Base-by-base conservation (phyloP, 2,888 invertebrate genomes). In the Scaptodrosophila latifasciaeformis region DNA sequence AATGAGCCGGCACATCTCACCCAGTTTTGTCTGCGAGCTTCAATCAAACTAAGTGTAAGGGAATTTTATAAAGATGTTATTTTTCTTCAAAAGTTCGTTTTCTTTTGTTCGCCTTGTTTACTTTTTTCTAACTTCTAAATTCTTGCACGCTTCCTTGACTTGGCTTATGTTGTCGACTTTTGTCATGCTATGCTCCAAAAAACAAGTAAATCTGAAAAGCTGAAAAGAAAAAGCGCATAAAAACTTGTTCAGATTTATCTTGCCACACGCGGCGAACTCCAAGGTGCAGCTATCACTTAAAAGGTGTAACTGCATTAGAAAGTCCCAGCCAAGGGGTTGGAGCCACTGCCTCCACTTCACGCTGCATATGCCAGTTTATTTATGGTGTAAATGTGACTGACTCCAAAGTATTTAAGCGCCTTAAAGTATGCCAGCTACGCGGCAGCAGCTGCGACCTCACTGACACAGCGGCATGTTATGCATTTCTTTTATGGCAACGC, bases 241-340 rank as follows among this genome's bases (percentile, higher is more conserved):
- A 72, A 75, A 76, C 70, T 77, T 76, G 75, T 77, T 76, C 70
- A 77, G 76, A 76, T 76, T 76, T 77, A 77, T 76, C 75, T 72
- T 69, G 78, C 61, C 75, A 58, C 72, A 69, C 66, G 70, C 74
- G 69, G 65, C 60, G 60, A 54, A 59, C 56, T 37, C 54, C 62
- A 55, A 62, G 54, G 56, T 56, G 21, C 37, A 40, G 50, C 49
- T 40, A 12, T 44, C 19, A 21, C 35, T 30, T 47, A n/a, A n/a
- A 27, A 49, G 55, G 46, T 54, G 57, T 64, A 67, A 70, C 68
- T 66, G 70, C 64, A 70, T 70, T 70, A 70, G 56, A 61, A 62
- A 61, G 48, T 49, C 48, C 45, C 6, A 13, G 29, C 43, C 43
- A 24, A 19, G 13, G 37, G 13, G 18, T 24, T 17, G 31, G 49